Percentiles rank a stretch among this genome's conserved stretches.
Evolutionary conservation across 64 coral and sea anemone genomes (phyloP).

Genomic region (Astreopora myriophthalma): DNA sequence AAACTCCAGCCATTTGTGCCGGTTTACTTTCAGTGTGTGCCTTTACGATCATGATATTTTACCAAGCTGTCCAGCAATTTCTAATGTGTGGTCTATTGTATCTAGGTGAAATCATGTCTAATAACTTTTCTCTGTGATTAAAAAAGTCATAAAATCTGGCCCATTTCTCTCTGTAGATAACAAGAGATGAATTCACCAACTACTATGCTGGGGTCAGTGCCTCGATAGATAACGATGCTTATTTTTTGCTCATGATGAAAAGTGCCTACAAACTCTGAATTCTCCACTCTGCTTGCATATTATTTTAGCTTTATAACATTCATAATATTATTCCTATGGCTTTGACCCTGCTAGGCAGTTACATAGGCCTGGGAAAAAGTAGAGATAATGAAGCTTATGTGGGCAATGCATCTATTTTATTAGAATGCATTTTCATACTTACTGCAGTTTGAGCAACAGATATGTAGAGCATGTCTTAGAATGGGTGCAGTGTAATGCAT

Average conservation of each 20-base stretch:
- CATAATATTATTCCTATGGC: not conserved
- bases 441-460: too few relatives aligned
- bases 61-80: too few relatives aligned
- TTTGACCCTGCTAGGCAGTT: not conserved
- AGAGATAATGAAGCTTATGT: too few relatives aligned
- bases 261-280: constrained; percentile 93
- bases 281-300: not conserved
- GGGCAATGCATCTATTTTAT: too few relatives aligned
- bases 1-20: too few relatives aligned
- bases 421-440: too few relatives aligned
- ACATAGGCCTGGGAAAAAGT: not conserved
- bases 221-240: constrained; percentile 96
- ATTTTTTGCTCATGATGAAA: constrained; percentile 98
- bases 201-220: constrained; percentile 99
- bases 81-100: too few relatives aligned
- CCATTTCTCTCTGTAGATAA: constrained; percentile 69
- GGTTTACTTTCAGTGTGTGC: too few relatives aligned
- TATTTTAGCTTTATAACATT: not conserved
- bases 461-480: too few relatives aligned
- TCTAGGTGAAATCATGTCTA: too few relatives aligned
- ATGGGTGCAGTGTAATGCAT: too few relatives aligned
- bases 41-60: too few relatives aligned
- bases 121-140: not conserved
- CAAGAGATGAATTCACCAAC: constrained; percentile 95
- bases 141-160: not conserved